Evolutionary conservation across 2,888 invertebrate genomes (phyloP).

Genomic region (Netelia fuscicornis): DNA sequence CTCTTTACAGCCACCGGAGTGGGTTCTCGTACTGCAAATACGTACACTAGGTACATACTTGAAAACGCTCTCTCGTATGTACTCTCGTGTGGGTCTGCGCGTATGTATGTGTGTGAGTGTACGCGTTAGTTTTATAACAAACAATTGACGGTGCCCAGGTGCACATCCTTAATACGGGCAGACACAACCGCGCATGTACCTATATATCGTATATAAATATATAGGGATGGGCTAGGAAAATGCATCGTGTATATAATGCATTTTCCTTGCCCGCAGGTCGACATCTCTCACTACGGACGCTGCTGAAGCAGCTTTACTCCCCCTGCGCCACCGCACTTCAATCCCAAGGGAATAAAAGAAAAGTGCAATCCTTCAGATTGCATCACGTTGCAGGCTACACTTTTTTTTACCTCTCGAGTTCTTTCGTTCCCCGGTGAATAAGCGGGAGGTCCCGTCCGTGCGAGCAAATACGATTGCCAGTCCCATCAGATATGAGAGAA

Average conservation of each 20-base stretch:
- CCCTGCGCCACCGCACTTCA: background rate
- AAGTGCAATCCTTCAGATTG: constrained; percentile 32
- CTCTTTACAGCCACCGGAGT: constrained; percentile 19
- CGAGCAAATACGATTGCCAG: constrained; percentile 35
- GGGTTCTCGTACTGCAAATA: background rate
- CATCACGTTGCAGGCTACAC: constrained; percentile 25
- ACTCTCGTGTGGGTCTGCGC: too few species aligned
- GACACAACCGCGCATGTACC: background rate
- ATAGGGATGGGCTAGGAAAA: background rate
- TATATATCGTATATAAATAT: background rate
- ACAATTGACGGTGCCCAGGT: background rate
- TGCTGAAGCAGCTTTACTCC: background rate
- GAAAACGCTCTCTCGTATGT: background rate
- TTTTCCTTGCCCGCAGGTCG: constrained; percentile 16
- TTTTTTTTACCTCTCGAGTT: background rate
- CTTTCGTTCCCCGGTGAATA: constrained; percentile 15
- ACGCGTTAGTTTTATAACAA: constrained; percentile 10
- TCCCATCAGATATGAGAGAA: constrained; percentile 15
- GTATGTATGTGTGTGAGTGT: too few species aligned
- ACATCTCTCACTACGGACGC: constrained; percentile 1
- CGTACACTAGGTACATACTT: background rate
- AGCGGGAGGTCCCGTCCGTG: constrained; percentile 9
- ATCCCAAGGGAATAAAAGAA: constrained; percentile 21
- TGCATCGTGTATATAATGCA: background rate
- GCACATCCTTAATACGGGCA: background rate